Conservation (phyloP, 1,140 invertebrate genomes). For the Aricia agestis region DNA sequence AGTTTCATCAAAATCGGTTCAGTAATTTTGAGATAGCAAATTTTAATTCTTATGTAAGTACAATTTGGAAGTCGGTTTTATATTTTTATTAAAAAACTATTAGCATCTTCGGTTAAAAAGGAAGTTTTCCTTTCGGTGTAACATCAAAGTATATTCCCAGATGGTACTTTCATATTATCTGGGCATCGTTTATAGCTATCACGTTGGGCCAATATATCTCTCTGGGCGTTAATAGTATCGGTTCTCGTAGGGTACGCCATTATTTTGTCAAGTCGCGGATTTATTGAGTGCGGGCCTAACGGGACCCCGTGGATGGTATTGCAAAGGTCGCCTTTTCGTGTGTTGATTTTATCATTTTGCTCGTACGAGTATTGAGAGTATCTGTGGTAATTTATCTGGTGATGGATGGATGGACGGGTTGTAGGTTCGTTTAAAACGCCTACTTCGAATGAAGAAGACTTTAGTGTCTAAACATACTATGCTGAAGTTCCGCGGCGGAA, state of each 20-base stretch:
- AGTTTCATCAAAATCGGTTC: too few relatives aligned
- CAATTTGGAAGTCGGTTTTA: too few relatives aligned
- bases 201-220: constrained; percentile 71
- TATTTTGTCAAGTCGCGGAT: constrained; percentile 71
- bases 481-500: too few relatives aligned
- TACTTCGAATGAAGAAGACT: too few relatives aligned
- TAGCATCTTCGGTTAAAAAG: too few relatives aligned
- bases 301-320: constrained; percentile 49
- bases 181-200: constrained; percentile 60
- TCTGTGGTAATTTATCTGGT: neutral
- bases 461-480: too few relatives aligned
- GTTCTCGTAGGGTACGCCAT: constrained; percentile 61
- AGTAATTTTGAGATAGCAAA: too few relatives aligned
- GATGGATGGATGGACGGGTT: neutral
- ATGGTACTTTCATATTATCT: constrained; percentile 31
- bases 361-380: neutral
- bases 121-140: too few relatives aligned
- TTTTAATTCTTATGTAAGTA: too few relatives aligned
- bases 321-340: constrained; percentile 47
- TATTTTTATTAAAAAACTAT: too few relatives aligned
- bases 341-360: constrained; percentile 29
- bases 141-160: neutral
- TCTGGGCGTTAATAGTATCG: constrained; percentile 67
- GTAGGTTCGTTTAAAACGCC: neutral
- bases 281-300: constrained; percentile 63